phyloP scores from a whole-genome alignment of 2,113 vertebrate genomes.

The Nerophis ophidion region DNA sequence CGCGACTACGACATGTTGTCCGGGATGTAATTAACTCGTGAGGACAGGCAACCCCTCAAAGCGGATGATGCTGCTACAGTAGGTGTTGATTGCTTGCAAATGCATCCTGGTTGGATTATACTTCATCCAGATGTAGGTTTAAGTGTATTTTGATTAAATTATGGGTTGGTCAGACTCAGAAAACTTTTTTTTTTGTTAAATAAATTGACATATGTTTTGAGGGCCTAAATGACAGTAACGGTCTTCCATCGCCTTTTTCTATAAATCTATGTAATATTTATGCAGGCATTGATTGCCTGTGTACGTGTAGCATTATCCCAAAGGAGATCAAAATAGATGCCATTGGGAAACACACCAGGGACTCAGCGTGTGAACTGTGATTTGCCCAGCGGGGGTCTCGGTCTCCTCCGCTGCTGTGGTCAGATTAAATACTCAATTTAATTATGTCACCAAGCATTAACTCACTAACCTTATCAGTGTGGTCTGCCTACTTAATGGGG shows the following conservation, averaged over 20 bases:
- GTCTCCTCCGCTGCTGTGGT: conserved; percentile 21
- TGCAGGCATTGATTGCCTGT: background rate
- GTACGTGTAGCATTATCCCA: background rate
- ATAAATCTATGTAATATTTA: background rate
- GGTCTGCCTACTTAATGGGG: conserved; percentile 46
- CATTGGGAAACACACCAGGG: conserved; percentile 9
- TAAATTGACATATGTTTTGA: too few species aligned
- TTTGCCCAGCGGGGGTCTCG: conserved; percentile 16
- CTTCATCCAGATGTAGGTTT: too few species aligned
- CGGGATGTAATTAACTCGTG: conserved; percentile 22
- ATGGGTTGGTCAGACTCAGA: too few species aligned
- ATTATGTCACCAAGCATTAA: conserved; percentile 59
- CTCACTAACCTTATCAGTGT: conserved; percentile 53
- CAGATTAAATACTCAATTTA: conserved; percentile 65
- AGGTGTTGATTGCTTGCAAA: background rate
- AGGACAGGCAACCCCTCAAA: conserved; percentile 2
- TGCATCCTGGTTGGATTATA: too few species aligned
- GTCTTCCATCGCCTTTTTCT: too few species aligned
- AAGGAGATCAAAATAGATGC: conserved; percentile 12
- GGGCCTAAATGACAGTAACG: too few species aligned
- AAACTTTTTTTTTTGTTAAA: too few species aligned
- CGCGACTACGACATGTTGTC: background rate
- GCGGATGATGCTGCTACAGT: background rate
- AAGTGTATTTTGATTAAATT: too few species aligned
- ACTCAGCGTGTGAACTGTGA: conserved; percentile 7